Evolutionary conservation across 1,140 invertebrate genomes (phyloP).

Genomic region (Campoletis sonorensis): DNA sequence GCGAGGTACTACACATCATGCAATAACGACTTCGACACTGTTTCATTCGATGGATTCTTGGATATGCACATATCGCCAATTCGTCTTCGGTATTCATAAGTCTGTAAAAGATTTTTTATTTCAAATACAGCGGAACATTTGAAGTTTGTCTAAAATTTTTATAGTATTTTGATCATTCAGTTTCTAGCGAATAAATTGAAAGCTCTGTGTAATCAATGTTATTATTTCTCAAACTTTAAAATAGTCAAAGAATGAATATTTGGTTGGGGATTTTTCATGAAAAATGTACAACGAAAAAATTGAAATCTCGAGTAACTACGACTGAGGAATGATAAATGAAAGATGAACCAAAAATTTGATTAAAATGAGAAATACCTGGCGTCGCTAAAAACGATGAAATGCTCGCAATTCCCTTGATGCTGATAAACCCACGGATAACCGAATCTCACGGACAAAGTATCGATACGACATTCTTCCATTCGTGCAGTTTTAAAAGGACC

Average conservation of each 20-base stretch:
- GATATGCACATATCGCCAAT: constrained; percentile 75
- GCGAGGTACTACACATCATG: constrained; percentile 75
- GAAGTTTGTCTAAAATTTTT: too few species aligned
- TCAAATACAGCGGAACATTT: too few species aligned
- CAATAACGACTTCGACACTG: constrained; percentile 73
- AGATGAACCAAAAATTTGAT: not conserved
- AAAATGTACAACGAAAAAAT: not conserved
- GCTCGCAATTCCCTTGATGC: constrained; percentile 94
- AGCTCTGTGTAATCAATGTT: too few species aligned
- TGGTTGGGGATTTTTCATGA: too few species aligned
- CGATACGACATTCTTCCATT: constrained; percentile 82
- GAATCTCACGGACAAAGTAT: constrained; percentile 81
- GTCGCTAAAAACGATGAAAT: constrained; percentile 88
- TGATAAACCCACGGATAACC: constrained; percentile 90
- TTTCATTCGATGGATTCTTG: constrained; percentile 74
- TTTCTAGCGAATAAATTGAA: not conserved
- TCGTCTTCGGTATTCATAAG: constrained; percentile 76
- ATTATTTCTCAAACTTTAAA: too few species aligned
- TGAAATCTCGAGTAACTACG: not conserved
- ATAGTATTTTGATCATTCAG: too few species aligned
- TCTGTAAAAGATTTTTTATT: too few species aligned
- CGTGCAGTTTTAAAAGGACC: constrained; percentile 77
- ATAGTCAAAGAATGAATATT: too few species aligned
- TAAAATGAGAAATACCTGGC: constrained; percentile 73
- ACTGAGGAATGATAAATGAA: too few species aligned